phyloP scores from a whole-genome alignment of 2,888 invertebrate genomes.

The Alloscopus bannaensis region DNA sequence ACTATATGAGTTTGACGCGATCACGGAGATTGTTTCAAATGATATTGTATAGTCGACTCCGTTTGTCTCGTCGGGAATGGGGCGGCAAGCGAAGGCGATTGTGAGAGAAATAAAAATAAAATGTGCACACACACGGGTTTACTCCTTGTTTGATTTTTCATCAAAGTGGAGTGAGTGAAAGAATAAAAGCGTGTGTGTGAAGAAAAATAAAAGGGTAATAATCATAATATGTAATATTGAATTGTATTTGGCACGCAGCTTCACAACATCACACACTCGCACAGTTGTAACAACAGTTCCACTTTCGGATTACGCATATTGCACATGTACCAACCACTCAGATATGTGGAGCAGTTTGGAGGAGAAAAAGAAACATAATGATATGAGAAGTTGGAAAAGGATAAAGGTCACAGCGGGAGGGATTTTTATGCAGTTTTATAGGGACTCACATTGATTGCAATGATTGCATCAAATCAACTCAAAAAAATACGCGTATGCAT shows the following conservation, averaged over 20 bases:
- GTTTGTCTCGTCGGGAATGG: too few species aligned
- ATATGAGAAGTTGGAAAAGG: too few species aligned
- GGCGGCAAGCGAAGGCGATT: conserved; percentile 18
- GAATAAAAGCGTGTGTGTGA: conserved; percentile 10
- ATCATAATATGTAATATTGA: conserved; percentile 48
- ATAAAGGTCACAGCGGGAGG: conserved; percentile 65
- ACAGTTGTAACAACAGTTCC: conserved; percentile 30
- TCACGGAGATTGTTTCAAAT: too few species aligned
- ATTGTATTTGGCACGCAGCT: conserved; percentile 8
- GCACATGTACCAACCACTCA: too few species aligned
- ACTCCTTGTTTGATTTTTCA: conserved; percentile 23
- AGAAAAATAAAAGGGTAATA: conserved; percentile 51
- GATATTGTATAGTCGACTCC: too few species aligned
- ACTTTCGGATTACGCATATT: conserved; percentile 14
- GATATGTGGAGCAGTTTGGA: conserved; percentile 28
- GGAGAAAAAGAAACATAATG: too few species aligned
- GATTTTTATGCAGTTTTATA: conserved; percentile 47
- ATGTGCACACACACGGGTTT: conserved; percentile 30
- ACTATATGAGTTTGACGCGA: not conserved
- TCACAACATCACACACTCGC: conserved; percentile 22
- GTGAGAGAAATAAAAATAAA: conserved; percentile 51
- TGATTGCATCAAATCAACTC: conserved; percentile 13
- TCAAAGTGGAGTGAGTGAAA: conserved; percentile 24
- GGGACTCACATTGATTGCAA: conserved; percentile 56
- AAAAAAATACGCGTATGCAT: conserved; percentile 2